Evolutionary conservation across 1,140 invertebrate genomes (phyloP).

Genomic region (Sycophaga agraensis): DNA sequence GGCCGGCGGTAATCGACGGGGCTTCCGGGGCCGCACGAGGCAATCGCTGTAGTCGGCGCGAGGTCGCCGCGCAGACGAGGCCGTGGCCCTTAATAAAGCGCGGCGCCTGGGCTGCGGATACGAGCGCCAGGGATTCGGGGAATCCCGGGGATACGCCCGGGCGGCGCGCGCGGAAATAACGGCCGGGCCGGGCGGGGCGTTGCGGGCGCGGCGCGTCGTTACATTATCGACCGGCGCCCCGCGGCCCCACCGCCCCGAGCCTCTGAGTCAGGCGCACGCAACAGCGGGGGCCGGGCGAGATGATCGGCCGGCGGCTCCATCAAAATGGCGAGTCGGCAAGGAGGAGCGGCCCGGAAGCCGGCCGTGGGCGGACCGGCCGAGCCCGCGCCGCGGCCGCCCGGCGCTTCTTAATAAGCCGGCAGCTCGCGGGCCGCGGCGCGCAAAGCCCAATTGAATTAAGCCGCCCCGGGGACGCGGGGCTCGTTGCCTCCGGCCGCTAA

Average conservation of each 20-base stretch:
- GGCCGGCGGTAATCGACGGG: too few relatives aligned
- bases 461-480: neutral
- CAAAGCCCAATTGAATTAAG: too few relatives aligned
- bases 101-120: too few relatives aligned
- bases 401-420: too few relatives aligned
- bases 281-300: neutral
- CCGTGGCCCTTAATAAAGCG: slow-evolving; percentile 14
- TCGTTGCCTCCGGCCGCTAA: too few relatives aligned
- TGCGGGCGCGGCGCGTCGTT: too few relatives aligned
- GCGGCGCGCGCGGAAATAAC: too few relatives aligned
- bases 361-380: neutral
- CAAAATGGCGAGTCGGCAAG: neutral
- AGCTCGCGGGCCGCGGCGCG: neutral
- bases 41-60: neutral
- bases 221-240: too few relatives aligned
- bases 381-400: neutral
- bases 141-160: too few relatives aligned
- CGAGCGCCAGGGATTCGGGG: slow-evolving; percentile 10
- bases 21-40: too few relatives aligned
- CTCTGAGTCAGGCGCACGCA: neutral
- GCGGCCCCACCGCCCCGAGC: neutral
- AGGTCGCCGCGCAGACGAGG: neutral
- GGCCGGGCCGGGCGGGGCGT: too few relatives aligned
- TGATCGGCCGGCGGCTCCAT: too few relatives aligned
- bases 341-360: neutral